A percentile compares a stretch with the other conserved stretches of the same genome.
These are phyloP conservation scores for Sandelia bainsii DNA, from an alignment of 2,797 vertebrate genomes.

Conservation along the genomic window DNA sequence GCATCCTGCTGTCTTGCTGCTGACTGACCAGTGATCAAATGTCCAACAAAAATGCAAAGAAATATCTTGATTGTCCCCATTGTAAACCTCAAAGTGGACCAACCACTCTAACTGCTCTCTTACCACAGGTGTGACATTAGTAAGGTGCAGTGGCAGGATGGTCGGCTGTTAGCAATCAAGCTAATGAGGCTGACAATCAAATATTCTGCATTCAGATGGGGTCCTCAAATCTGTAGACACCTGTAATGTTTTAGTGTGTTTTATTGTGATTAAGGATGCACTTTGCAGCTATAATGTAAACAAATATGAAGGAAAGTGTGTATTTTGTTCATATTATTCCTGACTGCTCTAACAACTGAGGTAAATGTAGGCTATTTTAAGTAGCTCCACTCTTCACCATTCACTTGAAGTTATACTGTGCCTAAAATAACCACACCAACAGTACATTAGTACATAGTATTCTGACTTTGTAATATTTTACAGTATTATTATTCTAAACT, in stretches of 20 bases:
- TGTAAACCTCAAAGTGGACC: background rate
- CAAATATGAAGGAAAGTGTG: background rate
- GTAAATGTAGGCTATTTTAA: background rate
- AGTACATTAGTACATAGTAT: too few species aligned
- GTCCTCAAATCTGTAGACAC: background rate
- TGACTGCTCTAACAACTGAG: background rate
- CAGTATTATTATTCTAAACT: background rate
- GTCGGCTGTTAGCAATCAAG: constrained; percentile 57
- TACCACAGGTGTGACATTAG: constrained; percentile 11
- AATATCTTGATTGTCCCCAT: constrained; percentile 40
- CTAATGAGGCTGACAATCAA: constrained; percentile 25
- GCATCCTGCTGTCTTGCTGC: background rate
- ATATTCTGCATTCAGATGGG: background rate
- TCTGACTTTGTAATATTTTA: background rate
- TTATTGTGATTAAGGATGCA: background rate
- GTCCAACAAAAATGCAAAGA: constrained; percentile 35
- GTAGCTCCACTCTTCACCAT: background rate
- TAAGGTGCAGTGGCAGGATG: constrained; percentile 12
- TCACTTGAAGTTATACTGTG: too few species aligned
- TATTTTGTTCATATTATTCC: background rate
- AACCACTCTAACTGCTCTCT: background rate
- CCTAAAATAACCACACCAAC: too few species aligned
- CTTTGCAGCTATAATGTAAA: background rate
- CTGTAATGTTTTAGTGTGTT: background rate
- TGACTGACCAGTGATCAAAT: constrained; percentile 18